phyloP scores from a whole-genome alignment of 2,888 invertebrate species.

The Pachydiplax longipennis region DNA sequence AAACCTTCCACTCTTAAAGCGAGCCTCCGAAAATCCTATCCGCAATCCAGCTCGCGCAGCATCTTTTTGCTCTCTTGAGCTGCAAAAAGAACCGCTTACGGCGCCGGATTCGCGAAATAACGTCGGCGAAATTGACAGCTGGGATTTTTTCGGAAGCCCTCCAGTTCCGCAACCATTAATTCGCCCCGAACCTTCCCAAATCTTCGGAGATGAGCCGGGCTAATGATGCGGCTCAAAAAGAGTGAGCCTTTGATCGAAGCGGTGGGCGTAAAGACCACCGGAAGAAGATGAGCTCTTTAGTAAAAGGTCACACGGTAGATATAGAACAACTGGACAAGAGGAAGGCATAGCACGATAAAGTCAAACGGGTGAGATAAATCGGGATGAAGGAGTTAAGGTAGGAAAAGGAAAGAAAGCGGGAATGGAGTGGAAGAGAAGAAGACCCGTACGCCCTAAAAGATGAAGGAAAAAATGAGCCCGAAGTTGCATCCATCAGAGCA shows the following conservation, averaged over 20 bases:
- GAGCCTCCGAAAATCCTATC: too few relatives aligned
- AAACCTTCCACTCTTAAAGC: too few relatives aligned
- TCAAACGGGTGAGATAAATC: background rate
- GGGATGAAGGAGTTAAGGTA: background rate
- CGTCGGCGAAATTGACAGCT: background rate
- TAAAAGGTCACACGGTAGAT: background rate
- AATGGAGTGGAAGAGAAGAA: background rate
- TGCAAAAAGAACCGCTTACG: too few relatives aligned
- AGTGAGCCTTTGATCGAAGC: background rate
- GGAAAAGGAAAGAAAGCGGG: background rate
- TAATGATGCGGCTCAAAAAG: background rate
- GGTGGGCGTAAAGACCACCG: background rate
- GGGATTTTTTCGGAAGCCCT: background rate
- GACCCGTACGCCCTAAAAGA: background rate
- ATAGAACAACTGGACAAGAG: background rate
- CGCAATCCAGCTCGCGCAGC: too few relatives aligned
- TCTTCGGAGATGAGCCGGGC: background rate
- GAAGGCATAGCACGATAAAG: background rate
- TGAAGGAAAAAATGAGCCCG: background rate
- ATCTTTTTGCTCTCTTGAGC: too few relatives aligned
- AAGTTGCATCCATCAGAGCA: background rate
- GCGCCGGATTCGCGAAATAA: too few relatives aligned
- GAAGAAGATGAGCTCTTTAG: background rate
- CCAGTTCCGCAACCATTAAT: background rate
- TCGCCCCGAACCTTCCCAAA: background rate